Evolutionary conservation across 1,140 invertebrate genomes (phyloP).

Genomic region (Pseudomyrmex sp.): DNA sequence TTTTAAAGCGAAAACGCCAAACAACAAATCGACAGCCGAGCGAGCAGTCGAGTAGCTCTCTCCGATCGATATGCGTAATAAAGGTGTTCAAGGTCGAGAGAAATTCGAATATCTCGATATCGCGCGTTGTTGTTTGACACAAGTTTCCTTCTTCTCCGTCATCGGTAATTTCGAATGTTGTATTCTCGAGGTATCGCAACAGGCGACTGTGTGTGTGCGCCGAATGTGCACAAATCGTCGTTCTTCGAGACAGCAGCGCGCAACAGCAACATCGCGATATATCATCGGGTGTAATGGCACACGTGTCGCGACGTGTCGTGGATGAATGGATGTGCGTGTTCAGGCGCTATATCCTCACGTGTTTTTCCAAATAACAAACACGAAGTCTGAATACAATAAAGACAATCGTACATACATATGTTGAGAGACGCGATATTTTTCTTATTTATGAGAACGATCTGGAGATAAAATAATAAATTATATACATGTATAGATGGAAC

Average conservation of each 20-base stretch:
- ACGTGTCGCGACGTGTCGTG: constrained; percentile 18
- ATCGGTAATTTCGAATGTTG: neutral
- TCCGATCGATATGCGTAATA: constrained; percentile 23
- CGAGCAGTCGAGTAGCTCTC: neutral
- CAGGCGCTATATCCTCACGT: constrained; percentile 4
- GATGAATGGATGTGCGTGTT: constrained; percentile 45
- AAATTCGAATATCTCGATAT: constrained; percentile 8
- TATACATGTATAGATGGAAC: neutral
- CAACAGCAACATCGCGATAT: constrained; percentile 18
- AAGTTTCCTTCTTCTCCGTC: no score
- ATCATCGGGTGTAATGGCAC: constrained; percentile 47
- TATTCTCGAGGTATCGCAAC: neutral
- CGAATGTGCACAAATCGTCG: neutral
- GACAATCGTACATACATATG: neutral
- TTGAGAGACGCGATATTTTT: constrained; percentile 20
- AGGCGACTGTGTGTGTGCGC: neutral
- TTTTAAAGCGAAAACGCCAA: constrained; percentile 15
- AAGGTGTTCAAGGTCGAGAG: constrained; percentile 17
- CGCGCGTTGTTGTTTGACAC: neutral
- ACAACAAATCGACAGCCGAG: constrained; percentile 28
- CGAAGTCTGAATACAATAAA: constrained; percentile 23
- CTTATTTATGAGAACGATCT: constrained; percentile 36
- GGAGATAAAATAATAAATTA: constrained; percentile 5
- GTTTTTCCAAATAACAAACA: constrained; percentile 26
- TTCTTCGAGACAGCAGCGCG: neutral